Conservation (phyloP, 1,140 invertebrate genomes). For the Drosophila micromelanica region DNA sequence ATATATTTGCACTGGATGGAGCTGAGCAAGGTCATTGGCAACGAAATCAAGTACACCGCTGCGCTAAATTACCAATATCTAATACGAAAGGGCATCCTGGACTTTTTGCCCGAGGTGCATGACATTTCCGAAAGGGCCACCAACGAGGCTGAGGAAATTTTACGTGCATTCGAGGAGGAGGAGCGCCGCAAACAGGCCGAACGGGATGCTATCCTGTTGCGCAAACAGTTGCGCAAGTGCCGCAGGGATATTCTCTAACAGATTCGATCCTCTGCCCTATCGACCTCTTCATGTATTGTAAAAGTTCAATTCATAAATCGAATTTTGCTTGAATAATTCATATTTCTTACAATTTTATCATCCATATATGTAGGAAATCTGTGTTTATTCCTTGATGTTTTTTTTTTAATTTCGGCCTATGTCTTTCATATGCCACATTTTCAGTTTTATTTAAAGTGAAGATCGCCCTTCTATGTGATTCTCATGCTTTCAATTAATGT, state of each 20-base stretch:
- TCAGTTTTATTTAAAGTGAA: too few relatives aligned
- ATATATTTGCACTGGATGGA: constrained; percentile 77
- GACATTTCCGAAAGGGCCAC: constrained; percentile 64
- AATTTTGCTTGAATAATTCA: not conserved
- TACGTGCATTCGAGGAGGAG: constrained; percentile 62
- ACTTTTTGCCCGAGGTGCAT: constrained; percentile 62
- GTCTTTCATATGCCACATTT: too few relatives aligned
- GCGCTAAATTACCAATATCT: constrained; percentile 74
- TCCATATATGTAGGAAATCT: too few relatives aligned
- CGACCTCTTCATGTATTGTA: not conserved
- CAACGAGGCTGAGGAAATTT: constrained; percentile 70
- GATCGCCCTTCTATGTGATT: too few relatives aligned
- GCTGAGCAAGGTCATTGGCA: constrained; percentile 48
- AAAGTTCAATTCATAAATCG: constrained; percentile 4
- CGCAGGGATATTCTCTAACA: constrained; percentile 70
- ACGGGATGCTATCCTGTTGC: constrained; percentile 56
- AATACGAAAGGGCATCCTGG: constrained; percentile 71
- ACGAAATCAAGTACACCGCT: constrained; percentile 67
- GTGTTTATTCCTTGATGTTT: too few relatives aligned
- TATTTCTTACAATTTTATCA: too few relatives aligned
- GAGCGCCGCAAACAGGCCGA: constrained; percentile 67
- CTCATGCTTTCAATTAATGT: too few relatives aligned
- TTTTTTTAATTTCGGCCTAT: too few relatives aligned
- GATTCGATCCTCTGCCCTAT: not conserved
- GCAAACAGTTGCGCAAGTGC: constrained; percentile 77